These are phyloP conservation scores for cat (Felis catus) DNA, from an alignment of 2,113 vertebrate genomes.

Conservation along the genomic window F.catus_Fca126_mat1.0 CM031419.1:151811001-151811500, in stretches of 20 bases:
- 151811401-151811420: slow-evolving; percentile 43
- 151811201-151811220: background rate
- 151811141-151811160: background rate
- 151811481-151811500: slow-evolving; percentile 77
- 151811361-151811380: background rate
- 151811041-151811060: background rate
- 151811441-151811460: slow-evolving; percentile 35
- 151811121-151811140: background rate
- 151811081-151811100: slow-evolving; percentile 8
- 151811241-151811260: background rate
- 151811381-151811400: background rate
- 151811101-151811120: background rate
- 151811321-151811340: background rate
- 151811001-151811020: background rate
- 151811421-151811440: background rate
- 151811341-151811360: background rate
- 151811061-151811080: background rate
- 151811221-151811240: background rate
- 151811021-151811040: background rate
- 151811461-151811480: slow-evolving; percentile 66
- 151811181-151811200: slow-evolving; percentile 8
- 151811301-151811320: background rate
- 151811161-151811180: background rate
- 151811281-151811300: background rate
- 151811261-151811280: background rate